Percentiles rank a stretch among this genome's conserved stretches.
phyloP scores from a whole-genome alignment of 2,797 vertebrate genomes.

The Pteronotus mesoamericanus region DNA sequence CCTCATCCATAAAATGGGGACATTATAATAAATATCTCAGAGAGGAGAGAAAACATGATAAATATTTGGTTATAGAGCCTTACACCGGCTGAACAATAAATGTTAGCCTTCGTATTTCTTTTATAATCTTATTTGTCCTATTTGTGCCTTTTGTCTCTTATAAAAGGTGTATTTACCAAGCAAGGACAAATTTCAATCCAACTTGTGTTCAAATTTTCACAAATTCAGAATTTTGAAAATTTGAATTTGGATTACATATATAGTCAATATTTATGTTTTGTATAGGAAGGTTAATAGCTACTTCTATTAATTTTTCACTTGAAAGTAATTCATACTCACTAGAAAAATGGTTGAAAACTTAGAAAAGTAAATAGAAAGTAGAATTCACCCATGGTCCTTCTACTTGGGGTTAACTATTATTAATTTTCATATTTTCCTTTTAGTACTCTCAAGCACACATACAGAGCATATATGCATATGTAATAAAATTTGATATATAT shows the following conservation, averaged over 20 bases:
- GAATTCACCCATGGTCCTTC: neutral
- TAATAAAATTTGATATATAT: conserved; percentile 60
- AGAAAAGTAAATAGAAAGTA: conserved; percentile 24
- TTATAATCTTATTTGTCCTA: neutral
- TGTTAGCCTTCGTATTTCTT: neutral
- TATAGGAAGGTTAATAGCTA: neutral
- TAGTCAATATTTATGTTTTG: neutral
- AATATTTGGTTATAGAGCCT: neutral
- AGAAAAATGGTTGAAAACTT: conserved; percentile 17
- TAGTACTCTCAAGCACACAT: neutral
- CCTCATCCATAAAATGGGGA: neutral
- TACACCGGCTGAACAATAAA: neutral
- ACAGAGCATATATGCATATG: conserved; percentile 9
- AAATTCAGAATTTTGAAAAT: neutral
- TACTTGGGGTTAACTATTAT: neutral
- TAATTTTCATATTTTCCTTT: conserved; percentile 37
- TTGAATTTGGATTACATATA: neutral
- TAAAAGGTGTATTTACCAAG: neutral
- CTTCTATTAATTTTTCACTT: neutral
- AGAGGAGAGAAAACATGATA: neutral
- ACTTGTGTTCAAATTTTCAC: neutral
- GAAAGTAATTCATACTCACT: conserved; percentile 39
- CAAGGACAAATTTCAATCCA: neutral
- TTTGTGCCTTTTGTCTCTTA: neutral
- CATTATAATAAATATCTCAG: neutral